phyloP scores from a whole-genome alignment of 2,888 invertebrate genomes.

The Ashinkailepas kermadecensis region DNA sequence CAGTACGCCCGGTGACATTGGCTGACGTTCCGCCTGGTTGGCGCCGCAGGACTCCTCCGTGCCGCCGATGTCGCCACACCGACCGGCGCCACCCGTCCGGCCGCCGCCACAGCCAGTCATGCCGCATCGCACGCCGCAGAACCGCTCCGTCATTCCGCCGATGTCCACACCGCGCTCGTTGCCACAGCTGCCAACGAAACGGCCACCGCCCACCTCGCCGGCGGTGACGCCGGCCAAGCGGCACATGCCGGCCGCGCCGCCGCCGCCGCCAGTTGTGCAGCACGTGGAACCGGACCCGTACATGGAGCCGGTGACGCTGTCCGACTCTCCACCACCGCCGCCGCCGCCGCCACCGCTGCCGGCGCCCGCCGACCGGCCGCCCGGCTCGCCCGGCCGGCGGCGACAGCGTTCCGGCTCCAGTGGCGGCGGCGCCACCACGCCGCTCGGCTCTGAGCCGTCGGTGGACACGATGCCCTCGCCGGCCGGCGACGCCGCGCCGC shows the following conservation, averaged over 20 bases:
- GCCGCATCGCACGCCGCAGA: no score
- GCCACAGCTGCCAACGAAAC: background rate
- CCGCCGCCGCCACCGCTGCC: background rate
- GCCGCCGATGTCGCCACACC: background rate
- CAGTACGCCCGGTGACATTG: no score
- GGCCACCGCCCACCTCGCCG: background rate
- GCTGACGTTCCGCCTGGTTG: no score
- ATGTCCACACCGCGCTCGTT: background rate
- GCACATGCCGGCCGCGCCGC: no score
- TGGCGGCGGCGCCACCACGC: background rate
- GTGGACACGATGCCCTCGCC: background rate
- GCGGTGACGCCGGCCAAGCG: conserved; percentile 3
- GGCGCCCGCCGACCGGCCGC: background rate
- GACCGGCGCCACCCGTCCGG: background rate
- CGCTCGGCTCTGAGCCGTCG: background rate
- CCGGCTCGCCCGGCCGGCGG: background rate
- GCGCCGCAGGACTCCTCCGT: no score
- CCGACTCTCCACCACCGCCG: background rate
- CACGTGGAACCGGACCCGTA: background rate
- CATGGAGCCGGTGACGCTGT: background rate
- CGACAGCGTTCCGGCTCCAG: background rate
- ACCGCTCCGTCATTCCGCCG: no score
- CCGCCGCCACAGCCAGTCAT: background rate
- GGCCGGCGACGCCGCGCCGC: background rate
- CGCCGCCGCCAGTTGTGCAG: background rate